phyloP scores from a whole-genome alignment of 1,140 invertebrate species.

The Euwallacea fornicatus region DNA sequence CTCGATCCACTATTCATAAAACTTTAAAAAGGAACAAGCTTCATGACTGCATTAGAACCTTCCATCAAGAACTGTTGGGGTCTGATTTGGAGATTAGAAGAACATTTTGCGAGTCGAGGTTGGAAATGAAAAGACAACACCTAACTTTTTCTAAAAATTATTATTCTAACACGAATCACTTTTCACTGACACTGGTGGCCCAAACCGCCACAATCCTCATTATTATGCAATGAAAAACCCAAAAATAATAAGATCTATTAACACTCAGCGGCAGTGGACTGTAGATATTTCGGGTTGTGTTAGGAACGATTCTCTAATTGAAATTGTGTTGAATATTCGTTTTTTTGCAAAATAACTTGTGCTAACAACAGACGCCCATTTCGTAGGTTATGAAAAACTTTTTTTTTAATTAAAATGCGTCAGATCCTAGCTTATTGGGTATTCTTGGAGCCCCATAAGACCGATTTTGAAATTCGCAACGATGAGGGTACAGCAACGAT shows the following conservation, averaged over 20 bases:
- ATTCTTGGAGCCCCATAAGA: no score
- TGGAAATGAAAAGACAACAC: conserved; percentile 1
- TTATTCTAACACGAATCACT: background rate
- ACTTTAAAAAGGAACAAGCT: background rate
- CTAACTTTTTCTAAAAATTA: background rate
- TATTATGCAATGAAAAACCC: background rate
- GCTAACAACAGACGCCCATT: background rate
- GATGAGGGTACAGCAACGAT: background rate
- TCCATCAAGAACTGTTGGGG: conserved; percentile 1
- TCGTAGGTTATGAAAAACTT: background rate
- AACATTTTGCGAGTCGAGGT: background rate
- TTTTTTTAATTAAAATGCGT: background rate
- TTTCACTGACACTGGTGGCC: background rate
- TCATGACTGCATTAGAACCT: background rate
- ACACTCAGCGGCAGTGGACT: background rate
- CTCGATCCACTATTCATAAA: background rate
- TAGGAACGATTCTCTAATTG: background rate
- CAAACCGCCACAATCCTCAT: background rate
- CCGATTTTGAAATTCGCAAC: background rate
- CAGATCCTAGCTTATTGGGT: no score
- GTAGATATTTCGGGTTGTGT: background rate
- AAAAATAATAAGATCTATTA: background rate
- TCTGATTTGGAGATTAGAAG: background rate
- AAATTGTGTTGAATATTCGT: background rate
- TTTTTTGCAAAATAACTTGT: background rate